Conservation (phyloP, 2,888 invertebrate genomes). For the Drosophila neotestacea region DNA sequence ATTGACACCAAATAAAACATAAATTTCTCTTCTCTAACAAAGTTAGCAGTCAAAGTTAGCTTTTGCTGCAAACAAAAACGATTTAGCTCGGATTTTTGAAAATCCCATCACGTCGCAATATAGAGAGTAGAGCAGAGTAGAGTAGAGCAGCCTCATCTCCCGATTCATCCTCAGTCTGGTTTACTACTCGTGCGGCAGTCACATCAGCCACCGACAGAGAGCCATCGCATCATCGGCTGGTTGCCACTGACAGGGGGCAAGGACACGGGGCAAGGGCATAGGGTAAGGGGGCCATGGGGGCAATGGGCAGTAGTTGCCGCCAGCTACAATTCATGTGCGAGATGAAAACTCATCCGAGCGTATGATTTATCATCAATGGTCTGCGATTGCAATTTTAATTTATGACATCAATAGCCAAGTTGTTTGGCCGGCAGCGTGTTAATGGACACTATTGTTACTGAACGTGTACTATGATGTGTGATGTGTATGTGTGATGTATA, state of each 20-base stretch:
- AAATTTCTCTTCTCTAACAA: constrained; percentile 70
- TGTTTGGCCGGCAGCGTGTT: constrained; percentile 66
- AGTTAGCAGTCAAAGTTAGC: constrained; percentile 71
- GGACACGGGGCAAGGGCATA: background rate
- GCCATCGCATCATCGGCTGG: constrained; percentile 31
- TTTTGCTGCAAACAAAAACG: constrained; percentile 70
- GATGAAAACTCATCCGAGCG: constrained; percentile 73
- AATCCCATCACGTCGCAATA: constrained; percentile 72
- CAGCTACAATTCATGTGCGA: constrained; percentile 72
- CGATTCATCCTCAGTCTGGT: background rate
- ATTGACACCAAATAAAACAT: constrained; percentile 73
- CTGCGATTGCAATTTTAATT: constrained; percentile 75
- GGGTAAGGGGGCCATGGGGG: background rate
- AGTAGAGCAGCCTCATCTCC: background rate
- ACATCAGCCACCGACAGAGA: constrained; percentile 28
- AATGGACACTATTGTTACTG: constrained; percentile 71
- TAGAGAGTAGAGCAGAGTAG: constrained; percentile 14
- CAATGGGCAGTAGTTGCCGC: constrained; percentile 48
- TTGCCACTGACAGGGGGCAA: constrained; percentile 8
- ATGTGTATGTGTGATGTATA: too few species aligned
- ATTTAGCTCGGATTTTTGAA: constrained; percentile 72
- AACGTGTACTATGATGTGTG: constrained; percentile 32
- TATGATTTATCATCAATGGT: constrained; percentile 74
- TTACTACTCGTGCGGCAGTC: constrained; percentile 41
- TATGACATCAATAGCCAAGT: constrained; percentile 71